Conservation (phyloP, 2,797 vertebrate genomes). For the Clarias platycephalus region DNA sequence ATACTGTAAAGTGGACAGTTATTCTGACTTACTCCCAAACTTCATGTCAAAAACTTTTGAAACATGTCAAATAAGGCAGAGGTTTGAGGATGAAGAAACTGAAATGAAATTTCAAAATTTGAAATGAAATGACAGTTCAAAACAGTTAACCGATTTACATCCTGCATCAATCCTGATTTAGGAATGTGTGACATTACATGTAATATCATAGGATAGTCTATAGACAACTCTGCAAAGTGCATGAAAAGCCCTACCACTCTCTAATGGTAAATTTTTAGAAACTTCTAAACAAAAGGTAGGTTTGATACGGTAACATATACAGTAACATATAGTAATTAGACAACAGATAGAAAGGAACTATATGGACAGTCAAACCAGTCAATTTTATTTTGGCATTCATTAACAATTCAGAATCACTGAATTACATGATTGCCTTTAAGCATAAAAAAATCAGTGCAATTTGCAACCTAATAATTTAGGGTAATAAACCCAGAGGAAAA, state of each 20-base stretch:
- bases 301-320: not conserved
- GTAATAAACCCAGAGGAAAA: conserved; percentile 12
- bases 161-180: no score
- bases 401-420: conserved; percentile 36
- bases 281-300: not conserved
- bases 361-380: conserved; percentile 16
- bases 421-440: conserved; percentile 13
- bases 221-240: not conserved
- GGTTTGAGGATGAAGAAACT: not conserved
- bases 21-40: not conserved
- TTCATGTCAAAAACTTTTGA: no score
- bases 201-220: not conserved
- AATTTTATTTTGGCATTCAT: conserved; percentile 44
- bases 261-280: not conserved
- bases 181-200: not conserved
- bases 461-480: conserved; percentile 17
- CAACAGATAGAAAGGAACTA: not conserved
- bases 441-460: conserved; percentile 39
- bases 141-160: not conserved
- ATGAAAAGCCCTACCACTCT: not conserved
- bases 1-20: not conserved
- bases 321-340: not conserved
- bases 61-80: not conserved
- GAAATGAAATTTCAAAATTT: no score
- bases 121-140: not conserved